Conservation (phyloP, 35 echinoderm and acorn worm species). For the Heliocidaris tuberculata region DNA sequence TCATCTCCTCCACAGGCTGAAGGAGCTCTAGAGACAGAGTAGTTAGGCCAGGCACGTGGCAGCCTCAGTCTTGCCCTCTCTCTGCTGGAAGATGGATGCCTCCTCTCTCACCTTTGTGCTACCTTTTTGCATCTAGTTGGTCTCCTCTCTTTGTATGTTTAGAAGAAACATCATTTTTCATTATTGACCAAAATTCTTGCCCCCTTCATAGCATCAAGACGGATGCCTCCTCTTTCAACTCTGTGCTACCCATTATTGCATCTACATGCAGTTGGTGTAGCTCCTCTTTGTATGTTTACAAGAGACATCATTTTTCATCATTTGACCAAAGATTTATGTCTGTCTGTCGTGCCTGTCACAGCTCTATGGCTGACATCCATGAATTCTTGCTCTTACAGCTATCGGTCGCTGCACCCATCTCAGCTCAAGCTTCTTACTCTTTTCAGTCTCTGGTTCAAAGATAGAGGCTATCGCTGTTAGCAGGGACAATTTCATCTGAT, state of each 20-base stretch:
- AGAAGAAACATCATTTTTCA: neutral
- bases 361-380: too few relatives aligned
- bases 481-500: neutral
- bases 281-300: neutral
- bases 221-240: neutral
- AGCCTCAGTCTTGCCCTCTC: neutral
- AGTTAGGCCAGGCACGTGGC: neutral
- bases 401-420: too few relatives aligned
- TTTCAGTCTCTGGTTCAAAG: neutral
- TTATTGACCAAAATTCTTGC: neutral
- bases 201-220: neutral
- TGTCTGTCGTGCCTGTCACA: too few relatives aligned
- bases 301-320: neutral
- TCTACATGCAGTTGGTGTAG: neutral
- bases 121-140: neutral
- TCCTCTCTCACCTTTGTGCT: neutral
- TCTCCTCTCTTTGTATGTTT: neutral
- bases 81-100: neutral
- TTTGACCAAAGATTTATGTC: neutral
- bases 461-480: neutral
- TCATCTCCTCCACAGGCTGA: neutral
- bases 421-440: neutral
- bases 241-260: neutral
- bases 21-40: neutral
- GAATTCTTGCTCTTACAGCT: too few relatives aligned